phyloP scores from a whole-genome alignment of 2,113 vertebrate species.

The Chaetodon auriga region DNA sequence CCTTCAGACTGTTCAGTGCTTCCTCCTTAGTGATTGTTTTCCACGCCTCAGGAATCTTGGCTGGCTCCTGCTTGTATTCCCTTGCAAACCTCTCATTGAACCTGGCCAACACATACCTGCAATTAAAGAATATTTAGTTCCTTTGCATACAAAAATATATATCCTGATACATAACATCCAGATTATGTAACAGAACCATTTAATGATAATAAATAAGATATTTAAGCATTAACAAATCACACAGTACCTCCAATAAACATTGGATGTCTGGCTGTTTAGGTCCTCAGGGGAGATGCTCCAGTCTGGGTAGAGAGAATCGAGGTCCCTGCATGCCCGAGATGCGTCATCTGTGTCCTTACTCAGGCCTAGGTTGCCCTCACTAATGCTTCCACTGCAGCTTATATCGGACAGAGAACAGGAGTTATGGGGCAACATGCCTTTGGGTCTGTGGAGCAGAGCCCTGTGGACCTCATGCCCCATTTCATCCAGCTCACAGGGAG shows the following conservation, averaged over 20 bases:
- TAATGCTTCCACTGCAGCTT: slow-evolving; percentile 47
- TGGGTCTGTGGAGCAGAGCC: slow-evolving; percentile 76
- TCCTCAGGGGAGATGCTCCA: slow-evolving; percentile 71
- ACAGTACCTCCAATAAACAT: slow-evolving; percentile 80
- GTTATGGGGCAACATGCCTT: slow-evolving; percentile 59
- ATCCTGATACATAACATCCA: not conserved
- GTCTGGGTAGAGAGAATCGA: slow-evolving; percentile 66
- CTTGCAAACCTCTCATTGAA: slow-evolving; percentile 76
- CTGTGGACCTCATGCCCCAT: slow-evolving; percentile 73
- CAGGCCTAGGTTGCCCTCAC: slow-evolving; percentile 17
- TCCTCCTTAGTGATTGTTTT: slow-evolving; percentile 68
- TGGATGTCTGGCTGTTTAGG: slow-evolving; percentile 39
- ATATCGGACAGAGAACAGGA: slow-evolving; percentile 34
- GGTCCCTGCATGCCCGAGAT: slow-evolving; percentile 43
- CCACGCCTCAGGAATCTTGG: slow-evolving; percentile 75
- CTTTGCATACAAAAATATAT: not conserved
- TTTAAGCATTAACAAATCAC: not conserved
- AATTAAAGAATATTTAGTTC: slow-evolving; percentile 5
- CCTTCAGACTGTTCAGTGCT: slow-evolving; percentile 69
- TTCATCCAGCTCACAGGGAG: slow-evolving; percentile 77
- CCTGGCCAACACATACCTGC: slow-evolving; percentile 76
- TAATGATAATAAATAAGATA: not conserved
- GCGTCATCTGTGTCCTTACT: slow-evolving; percentile 34
- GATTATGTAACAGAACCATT: not conserved
- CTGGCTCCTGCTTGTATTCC: slow-evolving; percentile 59